Evolutionary conservation across 53 echinoderm and acorn worm species (phyloP).

Genomic region (Zoroaster sp.): DNA sequence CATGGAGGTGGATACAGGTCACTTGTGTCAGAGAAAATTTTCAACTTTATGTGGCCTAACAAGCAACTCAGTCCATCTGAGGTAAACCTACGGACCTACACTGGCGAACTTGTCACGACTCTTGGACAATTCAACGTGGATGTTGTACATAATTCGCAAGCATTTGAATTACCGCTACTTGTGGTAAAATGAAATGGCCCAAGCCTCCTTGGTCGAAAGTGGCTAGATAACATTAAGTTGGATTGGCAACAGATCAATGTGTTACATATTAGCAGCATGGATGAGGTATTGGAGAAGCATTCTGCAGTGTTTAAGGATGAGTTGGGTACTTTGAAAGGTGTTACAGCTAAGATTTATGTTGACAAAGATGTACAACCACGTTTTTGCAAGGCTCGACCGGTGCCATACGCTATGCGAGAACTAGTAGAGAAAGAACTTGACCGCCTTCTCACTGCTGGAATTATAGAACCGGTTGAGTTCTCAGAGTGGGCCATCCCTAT

Average conservation of each 20-base stretch:
- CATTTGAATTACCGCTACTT: constrained; percentile 15
- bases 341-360: constrained; percentile 6
- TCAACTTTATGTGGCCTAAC: background rate
- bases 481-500: constrained; percentile 48
- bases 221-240: constrained; percentile 41
- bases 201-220: constrained; percentile 47
- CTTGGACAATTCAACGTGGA: constrained; percentile 6
- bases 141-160: background rate
- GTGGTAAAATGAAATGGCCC: constrained; percentile 51
- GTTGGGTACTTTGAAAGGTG: constrained; percentile 36
- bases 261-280: background rate
- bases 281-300: background rate
- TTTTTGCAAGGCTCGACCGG: constrained; percentile 44
- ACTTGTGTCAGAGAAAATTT: constrained; percentile 20
- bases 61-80: background rate
- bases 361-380: constrained; percentile 18
- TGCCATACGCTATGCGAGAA: constrained; percentile 33
- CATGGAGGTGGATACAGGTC: constrained; percentile 58
- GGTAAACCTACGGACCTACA: constrained; percentile 45
- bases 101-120: background rate
- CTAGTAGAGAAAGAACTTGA: constrained; percentile 42
- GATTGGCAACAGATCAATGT: constrained; percentile 39
- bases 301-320: constrained; percentile 17
- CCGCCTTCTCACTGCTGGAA: background rate
- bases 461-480: constrained; percentile 29